Evolutionary conservation across 2,888 invertebrate genomes (phyloP).

Genomic region (Phalangium opilio): DNA sequence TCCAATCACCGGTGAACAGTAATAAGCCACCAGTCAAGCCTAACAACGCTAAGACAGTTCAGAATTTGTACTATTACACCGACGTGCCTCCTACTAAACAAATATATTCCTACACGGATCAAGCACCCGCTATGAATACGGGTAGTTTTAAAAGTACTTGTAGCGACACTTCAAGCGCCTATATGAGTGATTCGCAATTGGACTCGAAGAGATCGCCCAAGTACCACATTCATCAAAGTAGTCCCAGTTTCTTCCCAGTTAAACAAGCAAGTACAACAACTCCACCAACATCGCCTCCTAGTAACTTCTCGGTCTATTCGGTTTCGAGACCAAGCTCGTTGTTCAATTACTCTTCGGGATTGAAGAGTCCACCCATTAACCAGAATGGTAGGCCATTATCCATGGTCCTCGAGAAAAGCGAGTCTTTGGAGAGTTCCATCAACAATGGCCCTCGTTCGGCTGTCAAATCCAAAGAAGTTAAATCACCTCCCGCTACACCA

Average conservation of each 20-base stretch:
- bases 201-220: background rate
- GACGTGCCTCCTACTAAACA: background rate
- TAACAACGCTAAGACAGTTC: background rate
- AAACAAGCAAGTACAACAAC: too few species aligned
- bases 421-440: background rate
- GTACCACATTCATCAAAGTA: too few species aligned
- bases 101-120: conserved; percentile 2
- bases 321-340: background rate
- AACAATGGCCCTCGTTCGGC: background rate
- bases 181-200: background rate
- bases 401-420: background rate
- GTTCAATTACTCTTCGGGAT: background rate
- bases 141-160: background rate
- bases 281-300: background rate
- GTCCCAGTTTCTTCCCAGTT: too few species aligned
- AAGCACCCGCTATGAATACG: too few species aligned
- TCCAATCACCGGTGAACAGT: background rate
- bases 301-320: background rate
- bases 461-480: background rate
- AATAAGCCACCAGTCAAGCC: background rate
- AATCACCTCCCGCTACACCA: background rate
- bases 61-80: background rate
- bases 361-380: background rate
- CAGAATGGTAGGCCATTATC: background rate
- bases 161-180: background rate